Base-by-base conservation (phyloP, 1,140 invertebrate species). In the Cecropterus lyciades region DNA sequence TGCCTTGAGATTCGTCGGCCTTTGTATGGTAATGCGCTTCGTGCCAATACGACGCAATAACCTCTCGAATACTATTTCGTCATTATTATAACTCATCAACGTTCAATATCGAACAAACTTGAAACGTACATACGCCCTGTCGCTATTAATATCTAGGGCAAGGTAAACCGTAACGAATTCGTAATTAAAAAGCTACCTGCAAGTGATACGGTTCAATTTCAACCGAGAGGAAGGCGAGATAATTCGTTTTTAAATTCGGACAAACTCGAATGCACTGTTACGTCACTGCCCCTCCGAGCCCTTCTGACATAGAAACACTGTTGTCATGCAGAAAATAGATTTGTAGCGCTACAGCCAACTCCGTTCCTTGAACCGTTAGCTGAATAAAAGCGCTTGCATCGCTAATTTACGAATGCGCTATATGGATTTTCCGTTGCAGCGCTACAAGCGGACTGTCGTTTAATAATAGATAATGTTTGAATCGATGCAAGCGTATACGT, bases 271-370 rank as follows among this genome's bases (percentile, higher is more conserved):
- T 88, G 85, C 85, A 88, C 56, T 73, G 73, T 85, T 85, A 85
- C 82, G 79, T 86, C 82, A 86, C 57, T 65, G 65, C 78, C 75
- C 80, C 77, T n/a, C 80, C 79, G 75, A 79, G 69, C 84, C 83
- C 82, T 87, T 84, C 76, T 87, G 84, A 85, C 85, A 85, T 76
- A 85, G 77, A 79, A 79, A 65, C 67, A 68, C 73, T 84, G 82
- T 88, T 70, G 84, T 77, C 73, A 80, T 51, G 79, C 80, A 74
- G 76, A 78, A 82, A 82, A 79, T 82, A 77, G 66, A 70, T 40
- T 73, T 63, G 60, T 63, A 79, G 65, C 73, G 73, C 70, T 69
- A 64, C 59, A 67, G 52, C 37, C 8, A 40, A 45, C 8, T 48
- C 20, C 42, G 57, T 56, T 46, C 37, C 48, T 64, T 59, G 11